phyloP scores from a whole-genome alignment of 2,797 vertebrate species.

The Fistularia commersonii region DNA sequence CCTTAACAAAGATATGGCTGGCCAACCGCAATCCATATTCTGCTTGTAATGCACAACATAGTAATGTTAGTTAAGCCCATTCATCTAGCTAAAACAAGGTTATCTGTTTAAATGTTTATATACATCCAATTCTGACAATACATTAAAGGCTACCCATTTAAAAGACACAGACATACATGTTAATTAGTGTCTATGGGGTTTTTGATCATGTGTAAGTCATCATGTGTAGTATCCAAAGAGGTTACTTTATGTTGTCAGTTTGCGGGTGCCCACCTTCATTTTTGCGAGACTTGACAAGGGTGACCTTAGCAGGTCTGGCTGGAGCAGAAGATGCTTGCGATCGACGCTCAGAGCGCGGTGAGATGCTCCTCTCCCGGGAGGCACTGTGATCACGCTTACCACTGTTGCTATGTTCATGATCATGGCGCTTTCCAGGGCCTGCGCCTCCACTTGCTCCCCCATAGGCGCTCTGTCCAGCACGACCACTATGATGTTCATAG shows the following conservation, averaged over 20 bases:
- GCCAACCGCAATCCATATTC: slow-evolving; percentile 95
- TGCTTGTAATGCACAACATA: slow-evolving; percentile 48
- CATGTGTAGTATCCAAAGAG: too few species aligned
- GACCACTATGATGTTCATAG: slow-evolving; percentile 76
- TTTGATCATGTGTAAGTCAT: not conserved
- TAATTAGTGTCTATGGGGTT: too few species aligned
- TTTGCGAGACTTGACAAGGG: slow-evolving; percentile 93
- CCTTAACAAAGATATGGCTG: slow-evolving; percentile 98
- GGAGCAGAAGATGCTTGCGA: slow-evolving; percentile 84
- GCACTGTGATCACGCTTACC: slow-evolving; percentile 81
- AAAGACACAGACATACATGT: too few species aligned
- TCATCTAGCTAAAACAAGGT: not conserved
- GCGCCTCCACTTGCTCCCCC: slow-evolving; percentile 73
- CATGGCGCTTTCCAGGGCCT: slow-evolving; percentile 57
- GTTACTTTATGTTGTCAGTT: too few species aligned
- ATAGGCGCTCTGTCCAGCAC: slow-evolving; percentile 62
- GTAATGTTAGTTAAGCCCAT: not conserved
- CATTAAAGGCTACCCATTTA: too few species aligned
- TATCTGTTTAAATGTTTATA: not conserved
- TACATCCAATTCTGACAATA: too few species aligned
- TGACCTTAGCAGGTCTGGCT: slow-evolving; percentile 90
- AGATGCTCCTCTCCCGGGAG: slow-evolving; percentile 89
- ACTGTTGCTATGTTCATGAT: slow-evolving; percentile 65
- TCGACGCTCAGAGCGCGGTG: slow-evolving; percentile 88
- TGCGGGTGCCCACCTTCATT: slow-evolving; percentile 85